Evolutionary conservation across 2,888 invertebrate species (phyloP).

Genomic region (Rhabditophanes sp.): DNA sequence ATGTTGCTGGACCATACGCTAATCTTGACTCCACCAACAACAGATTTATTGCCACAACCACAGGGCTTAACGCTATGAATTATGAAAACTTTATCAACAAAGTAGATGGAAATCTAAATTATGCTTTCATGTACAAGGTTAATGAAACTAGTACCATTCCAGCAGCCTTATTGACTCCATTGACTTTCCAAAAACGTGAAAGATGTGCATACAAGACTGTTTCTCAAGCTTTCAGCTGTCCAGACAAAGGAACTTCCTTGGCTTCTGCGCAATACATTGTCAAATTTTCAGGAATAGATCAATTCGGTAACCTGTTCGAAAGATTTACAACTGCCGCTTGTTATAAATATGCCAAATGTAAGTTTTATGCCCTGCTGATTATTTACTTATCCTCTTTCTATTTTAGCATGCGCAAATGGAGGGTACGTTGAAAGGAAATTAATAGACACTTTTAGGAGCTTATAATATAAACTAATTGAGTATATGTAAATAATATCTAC

Average conservation of each 20-base stretch:
- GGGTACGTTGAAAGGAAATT: too few relatives aligned
- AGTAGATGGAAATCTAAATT: constrained; percentile 25
- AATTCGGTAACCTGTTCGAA: constrained; percentile 31
- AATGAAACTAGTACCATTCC: constrained; percentile 6
- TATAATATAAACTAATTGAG: too few relatives aligned
- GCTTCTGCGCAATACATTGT: constrained; percentile 5
- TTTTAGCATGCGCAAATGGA: constrained; percentile 18
- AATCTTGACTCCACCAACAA: constrained; percentile 23
- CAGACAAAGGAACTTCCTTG: constrained; percentile 10
- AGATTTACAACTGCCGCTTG: constrained; percentile 20
- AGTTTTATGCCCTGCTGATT: neutral
- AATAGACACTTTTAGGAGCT: too few relatives aligned
- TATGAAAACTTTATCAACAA: constrained; percentile 12
- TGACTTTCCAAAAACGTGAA: constrained; percentile 3
- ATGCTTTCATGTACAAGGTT: constrained; percentile 15
- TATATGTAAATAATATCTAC: too few relatives aligned
- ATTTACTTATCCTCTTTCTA: constrained; percentile 3
- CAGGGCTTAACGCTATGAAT: constrained; percentile 17
- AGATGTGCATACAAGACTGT: constrained; percentile 9
- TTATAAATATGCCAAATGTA: constrained; percentile 10
- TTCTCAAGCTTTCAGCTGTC: constrained; percentile 22
- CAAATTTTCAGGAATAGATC: constrained; percentile 30
- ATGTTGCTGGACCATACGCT: constrained; percentile 15
- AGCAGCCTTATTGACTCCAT: constrained; percentile 6
- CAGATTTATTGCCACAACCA: constrained; percentile 19